A percentile compares a stretch with the other conserved stretches of the same genome.
Evolutionary conservation across 1,140 invertebrate species (phyloP).

Genomic region (Portunus trituberculatus): DNA sequence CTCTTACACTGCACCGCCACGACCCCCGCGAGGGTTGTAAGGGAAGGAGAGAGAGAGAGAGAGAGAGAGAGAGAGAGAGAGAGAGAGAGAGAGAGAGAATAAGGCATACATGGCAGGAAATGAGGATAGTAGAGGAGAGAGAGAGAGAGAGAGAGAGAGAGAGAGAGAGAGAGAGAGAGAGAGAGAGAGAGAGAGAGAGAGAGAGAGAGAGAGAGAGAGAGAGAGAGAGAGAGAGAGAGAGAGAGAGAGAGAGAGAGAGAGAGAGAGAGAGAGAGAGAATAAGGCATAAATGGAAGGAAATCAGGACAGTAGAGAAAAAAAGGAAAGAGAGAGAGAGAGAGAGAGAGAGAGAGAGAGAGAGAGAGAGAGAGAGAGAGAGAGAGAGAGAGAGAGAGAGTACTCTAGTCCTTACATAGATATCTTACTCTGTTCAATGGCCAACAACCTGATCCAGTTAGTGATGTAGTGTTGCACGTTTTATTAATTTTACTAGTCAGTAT

Average conservation of each 20-base stretch:
- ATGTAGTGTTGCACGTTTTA: too few species aligned
- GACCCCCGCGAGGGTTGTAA: neutral
- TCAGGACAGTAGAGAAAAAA: neutral
- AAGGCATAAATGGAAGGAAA: too few species aligned
- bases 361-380: too few species aligned
- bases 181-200: too few species aligned
- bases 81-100: conserved; percentile 33
- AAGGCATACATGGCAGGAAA: neutral
- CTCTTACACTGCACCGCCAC: conserved; percentile 16
- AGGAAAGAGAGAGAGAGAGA: conserved; percentile 32
- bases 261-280: conserved; percentile 36
- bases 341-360: neutral
- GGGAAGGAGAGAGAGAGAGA: conserved; percentile 12
- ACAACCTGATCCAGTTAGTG: too few species aligned
- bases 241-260: conserved; percentile 24
- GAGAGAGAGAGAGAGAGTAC: too few species aligned
- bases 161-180: too few species aligned
- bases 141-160: conserved; percentile 34
- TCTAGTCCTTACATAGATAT: too few species aligned
- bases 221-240: neutral
- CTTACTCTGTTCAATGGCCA: too few species aligned
- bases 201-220: too few species aligned
- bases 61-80: conserved; percentile 35
- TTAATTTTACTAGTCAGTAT: too few species aligned
- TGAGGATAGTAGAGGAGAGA: neutral